Evolutionary conservation across 2,888 invertebrate genomes (phyloP), one percentile per base, ranked within the genome.

Genomic region (Nycteola revayana): DNA sequence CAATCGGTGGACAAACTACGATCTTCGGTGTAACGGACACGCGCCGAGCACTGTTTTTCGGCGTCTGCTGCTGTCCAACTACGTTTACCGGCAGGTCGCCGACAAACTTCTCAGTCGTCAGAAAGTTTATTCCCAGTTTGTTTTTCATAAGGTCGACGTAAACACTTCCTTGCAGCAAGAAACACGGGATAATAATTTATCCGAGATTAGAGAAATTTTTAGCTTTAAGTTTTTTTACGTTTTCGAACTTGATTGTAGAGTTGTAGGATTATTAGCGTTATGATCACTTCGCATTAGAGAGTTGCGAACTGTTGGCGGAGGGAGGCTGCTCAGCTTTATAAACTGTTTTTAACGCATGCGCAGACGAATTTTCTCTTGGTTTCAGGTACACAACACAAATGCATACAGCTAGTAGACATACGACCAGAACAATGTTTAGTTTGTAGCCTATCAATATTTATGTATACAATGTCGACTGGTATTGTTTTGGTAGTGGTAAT

Each of bases 1-100:
- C 89, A 50, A 78, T 72, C 2, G 89, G 89, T 23, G 89, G 89
- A 46, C 78, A 89, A 50, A 89, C 86, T 18, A 90, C 80, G 25
- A 89, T 89, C 59, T 79, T 86, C 31, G 89, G 89, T 22, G 85
- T 49, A 30, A 77, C 64, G 7, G 83, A 83, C 38, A 77, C 78
- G 29, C 80, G 73, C 10, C 77, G 71, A 3, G 56, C 10, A 37
- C 53, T 61, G 29, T 49, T 60, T 40, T 82, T 81, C 23, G 67
- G 50, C 8, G 37, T 48, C 25, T 65, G 63, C 53, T 70, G 66
- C 34, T 74, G 69, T 36, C 54, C 60, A 36, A 59, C 64, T 36
- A 59, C 56, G 64, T 73, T 80, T 60, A 75, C 61, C 54, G 75
- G 64, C 49, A 81, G 43, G 41, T 78, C 76, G 37, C 72, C 66